A percentile compares a stretch with the other conserved stretches of the same genome.
phyloP scores from a whole-genome alignment of 2,888 invertebrate species.

The Nomada fabriciana region DNA sequence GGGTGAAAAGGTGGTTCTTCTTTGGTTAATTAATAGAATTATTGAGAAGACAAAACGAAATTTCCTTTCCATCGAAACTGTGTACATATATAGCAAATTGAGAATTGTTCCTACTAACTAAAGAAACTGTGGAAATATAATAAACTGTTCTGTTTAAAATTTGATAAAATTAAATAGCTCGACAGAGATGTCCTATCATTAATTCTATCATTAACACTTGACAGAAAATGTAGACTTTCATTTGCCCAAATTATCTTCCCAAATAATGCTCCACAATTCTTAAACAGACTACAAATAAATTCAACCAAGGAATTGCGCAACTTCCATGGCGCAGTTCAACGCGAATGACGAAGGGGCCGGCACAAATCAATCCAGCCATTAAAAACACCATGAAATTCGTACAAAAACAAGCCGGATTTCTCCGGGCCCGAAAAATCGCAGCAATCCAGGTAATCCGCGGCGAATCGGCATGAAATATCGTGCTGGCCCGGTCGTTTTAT shows the following conservation, averaged over 20 bases:
- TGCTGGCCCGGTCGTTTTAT: conserved; percentile 32
- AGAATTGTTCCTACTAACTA: no score
- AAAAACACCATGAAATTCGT: background rate
- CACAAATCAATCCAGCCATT: background rate
- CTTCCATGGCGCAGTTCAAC: no score
- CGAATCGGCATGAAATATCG: conserved; percentile 51
- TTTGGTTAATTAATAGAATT: background rate
- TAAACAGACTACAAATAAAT: background rate
- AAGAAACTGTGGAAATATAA: no score
- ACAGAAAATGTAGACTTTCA: no score
- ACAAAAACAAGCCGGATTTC: background rate
- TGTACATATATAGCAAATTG: no score
- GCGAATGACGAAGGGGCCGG: no score
- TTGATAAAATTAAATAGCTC: no score
- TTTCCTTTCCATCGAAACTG: background rate
- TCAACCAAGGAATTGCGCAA: no score
- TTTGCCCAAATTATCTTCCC: background rate
- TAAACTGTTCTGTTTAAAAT: no score
- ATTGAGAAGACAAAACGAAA: background rate
- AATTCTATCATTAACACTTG: no score
- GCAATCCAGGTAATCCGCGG: conserved; percentile 19
- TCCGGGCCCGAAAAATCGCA: background rate
- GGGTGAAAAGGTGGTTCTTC: background rate
- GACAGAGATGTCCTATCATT: no score
- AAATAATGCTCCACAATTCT: background rate